Conservation (phyloP, 1,140 invertebrate species). For the Drosophila novamexicana region DNA sequence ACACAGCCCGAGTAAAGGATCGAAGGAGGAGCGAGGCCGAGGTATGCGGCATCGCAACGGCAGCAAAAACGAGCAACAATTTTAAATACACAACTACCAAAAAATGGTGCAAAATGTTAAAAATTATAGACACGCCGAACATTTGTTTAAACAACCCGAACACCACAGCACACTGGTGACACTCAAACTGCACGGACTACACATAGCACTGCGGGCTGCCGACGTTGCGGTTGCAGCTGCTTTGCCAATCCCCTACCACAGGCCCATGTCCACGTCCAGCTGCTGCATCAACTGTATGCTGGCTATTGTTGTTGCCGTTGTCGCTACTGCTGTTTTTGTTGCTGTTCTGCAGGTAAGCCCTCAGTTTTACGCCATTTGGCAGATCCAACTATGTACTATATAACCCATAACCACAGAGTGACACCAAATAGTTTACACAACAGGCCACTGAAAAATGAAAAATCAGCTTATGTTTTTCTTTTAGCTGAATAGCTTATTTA, state of each 20-base stretch:
- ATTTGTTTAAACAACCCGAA: slow-evolving; percentile 71
- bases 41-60: neutral
- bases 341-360: slow-evolving; percentile 18
- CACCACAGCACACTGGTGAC: slow-evolving; percentile 57
- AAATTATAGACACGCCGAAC: slow-evolving; percentile 71
- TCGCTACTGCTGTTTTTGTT: slow-evolving; percentile 11
- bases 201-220: slow-evolving; percentile 34
- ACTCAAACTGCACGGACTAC: slow-evolving; percentile 16
- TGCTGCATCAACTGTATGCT: neutral
- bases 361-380: slow-evolving; percentile 13
- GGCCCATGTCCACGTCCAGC: neutral
- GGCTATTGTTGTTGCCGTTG: slow-evolving; percentile 1
- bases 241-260: neutral
- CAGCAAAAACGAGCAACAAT: slow-evolving; percentile 32
- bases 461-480: neutral
- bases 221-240: slow-evolving; percentile 35
- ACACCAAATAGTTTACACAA: slow-evolving; percentile 12
- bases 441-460: slow-evolving; percentile 16
- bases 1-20: slow-evolving; percentile 5
- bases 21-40: too few species aligned
- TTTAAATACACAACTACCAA: slow-evolving; percentile 52
- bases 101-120: slow-evolving; percentile 48
- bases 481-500: neutral
- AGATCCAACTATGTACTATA: slow-evolving; percentile 4
- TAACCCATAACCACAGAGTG: slow-evolving; percentile 23